These are phyloP conservation scores for Limosa lapponica DNA, from an alignment of 2,797 vertebrate genomes.

Conservation along the genomic window DNA sequence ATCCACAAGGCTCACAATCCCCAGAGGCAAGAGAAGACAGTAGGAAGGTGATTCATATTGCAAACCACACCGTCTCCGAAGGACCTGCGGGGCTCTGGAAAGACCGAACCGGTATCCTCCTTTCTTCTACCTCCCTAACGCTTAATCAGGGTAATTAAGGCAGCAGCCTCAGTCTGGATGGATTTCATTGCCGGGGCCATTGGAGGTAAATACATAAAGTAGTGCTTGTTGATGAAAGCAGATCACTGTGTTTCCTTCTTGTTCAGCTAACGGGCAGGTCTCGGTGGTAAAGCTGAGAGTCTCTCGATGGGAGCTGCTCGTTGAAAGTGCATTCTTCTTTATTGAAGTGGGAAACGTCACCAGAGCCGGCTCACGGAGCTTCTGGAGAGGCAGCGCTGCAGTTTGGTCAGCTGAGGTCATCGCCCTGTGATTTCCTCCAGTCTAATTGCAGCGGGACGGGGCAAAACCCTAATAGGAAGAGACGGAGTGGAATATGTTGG, in stretches of 20 bases:
- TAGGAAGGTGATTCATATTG: neutral
- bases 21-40: neutral
- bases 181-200: conserved; percentile 83
- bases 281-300: neutral
- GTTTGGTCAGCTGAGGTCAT: neutral
- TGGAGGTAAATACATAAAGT: conserved; percentile 73
- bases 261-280: neutral
- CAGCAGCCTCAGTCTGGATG: conserved; percentile 64
- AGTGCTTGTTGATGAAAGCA: neutral
- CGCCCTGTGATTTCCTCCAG: neutral
- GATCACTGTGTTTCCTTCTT: neutral
- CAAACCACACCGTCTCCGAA: neutral
- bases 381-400: neutral
- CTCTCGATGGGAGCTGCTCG: neutral
- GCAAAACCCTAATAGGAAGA: neutral
- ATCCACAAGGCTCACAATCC: conserved; percentile 7
- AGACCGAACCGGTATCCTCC: neutral
- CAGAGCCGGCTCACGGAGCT: neutral
- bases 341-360: neutral
- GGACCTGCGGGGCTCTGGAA: neutral
- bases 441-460: neutral
- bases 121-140: neutral
- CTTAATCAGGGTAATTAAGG: neutral
- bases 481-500: neutral
- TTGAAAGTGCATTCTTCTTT: neutral